Conservation (phyloP, 2,113 vertebrate genomes). For the Bufo gargarizans region DNA sequence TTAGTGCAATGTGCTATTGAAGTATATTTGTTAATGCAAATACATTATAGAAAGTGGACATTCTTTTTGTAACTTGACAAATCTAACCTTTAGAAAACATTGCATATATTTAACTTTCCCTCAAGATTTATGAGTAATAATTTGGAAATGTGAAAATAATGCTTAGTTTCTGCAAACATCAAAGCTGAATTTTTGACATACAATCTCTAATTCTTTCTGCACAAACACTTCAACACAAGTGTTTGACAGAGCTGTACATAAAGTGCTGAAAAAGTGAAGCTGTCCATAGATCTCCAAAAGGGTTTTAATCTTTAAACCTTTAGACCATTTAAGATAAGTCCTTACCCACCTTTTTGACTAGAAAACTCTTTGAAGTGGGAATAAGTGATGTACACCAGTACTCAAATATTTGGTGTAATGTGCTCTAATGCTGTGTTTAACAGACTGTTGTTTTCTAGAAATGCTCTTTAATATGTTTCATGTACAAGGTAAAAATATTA, state of each 20-base stretch:
- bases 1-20: neutral
- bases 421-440: neutral
- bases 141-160: constrained; percentile 45
- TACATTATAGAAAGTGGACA: constrained; percentile 9
- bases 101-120: constrained; percentile 18
- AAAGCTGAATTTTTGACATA: constrained; percentile 38
- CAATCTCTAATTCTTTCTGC: constrained; percentile 52
- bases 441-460: neutral
- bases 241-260: constrained; percentile 57
- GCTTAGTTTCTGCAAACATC: constrained; percentile 42
- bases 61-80: constrained; percentile 27
- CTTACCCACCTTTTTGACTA: constrained; percentile 12
- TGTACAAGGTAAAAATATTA: neutral
- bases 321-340: neutral
- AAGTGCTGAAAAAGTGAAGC: constrained; percentile 55
- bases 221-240: constrained; percentile 55
- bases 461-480: neutral
- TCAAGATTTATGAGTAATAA: constrained; percentile 33
- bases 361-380: constrained; percentile 34
- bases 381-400: neutral
- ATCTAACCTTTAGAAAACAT: constrained; percentile 11
- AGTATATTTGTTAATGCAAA: constrained; percentile 21
- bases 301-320: neutral
- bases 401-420: neutral
- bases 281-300: constrained; percentile 51